These are phyloP conservation scores for Eupelmus urozonus DNA, from an alignment of 2,888 invertebrate genomes.

Conservation along the genomic window DNA sequence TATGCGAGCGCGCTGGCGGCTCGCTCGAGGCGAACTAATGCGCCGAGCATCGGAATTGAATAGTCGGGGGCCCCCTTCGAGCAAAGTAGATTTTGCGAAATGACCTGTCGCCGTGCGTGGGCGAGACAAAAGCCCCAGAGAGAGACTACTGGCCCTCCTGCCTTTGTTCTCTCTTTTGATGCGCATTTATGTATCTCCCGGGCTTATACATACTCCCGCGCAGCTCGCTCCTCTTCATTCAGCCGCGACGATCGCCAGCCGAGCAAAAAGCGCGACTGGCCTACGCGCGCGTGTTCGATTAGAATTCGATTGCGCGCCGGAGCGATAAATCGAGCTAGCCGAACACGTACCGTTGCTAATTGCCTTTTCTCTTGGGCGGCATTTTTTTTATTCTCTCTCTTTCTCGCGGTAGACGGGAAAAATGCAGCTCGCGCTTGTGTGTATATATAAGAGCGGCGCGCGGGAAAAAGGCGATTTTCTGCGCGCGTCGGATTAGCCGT, in stretches of 20 bases:
- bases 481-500: no score
- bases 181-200: constrained; percentile 12
- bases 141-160: constrained; percentile 26
- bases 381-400: not conserved
- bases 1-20: constrained; percentile 45
- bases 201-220: not conserved
- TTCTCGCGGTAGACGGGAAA: not conserved
- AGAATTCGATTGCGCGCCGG: constrained; percentile 21
- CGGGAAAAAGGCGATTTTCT: no score
- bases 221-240: not conserved
- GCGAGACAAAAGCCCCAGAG: constrained; percentile 57
- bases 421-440: not conserved
- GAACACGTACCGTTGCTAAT: constrained; percentile 13
- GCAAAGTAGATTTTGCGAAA: constrained; percentile 53
- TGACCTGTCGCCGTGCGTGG: constrained; percentile 49
- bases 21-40: constrained; percentile 51
- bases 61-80: constrained; percentile 19
- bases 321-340: constrained; percentile 20
- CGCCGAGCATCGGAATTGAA: constrained; percentile 43
- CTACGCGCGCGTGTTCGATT: constrained; percentile 28
- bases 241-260: not conserved
- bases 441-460: no score
- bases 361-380: not conserved
- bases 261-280: no score
- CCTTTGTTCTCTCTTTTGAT: constrained; percentile 38